Evolutionary conservation across 2,888 invertebrate species (phyloP), one percentile per base, ranked within the genome.

Genomic region (Parthenolecanium corni): DNA sequence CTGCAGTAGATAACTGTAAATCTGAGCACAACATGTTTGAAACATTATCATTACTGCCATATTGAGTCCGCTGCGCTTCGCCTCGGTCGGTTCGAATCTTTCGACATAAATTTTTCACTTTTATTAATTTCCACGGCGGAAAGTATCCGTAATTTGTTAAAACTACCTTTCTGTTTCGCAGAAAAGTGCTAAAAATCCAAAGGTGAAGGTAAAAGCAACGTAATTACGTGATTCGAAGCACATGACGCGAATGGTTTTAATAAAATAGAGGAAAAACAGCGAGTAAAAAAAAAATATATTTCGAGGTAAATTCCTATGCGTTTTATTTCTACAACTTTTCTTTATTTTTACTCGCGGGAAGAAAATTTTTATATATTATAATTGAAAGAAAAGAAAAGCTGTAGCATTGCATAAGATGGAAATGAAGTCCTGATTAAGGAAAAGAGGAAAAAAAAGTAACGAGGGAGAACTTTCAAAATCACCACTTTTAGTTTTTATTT

Each of bases 221-320:
- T 58, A 58, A 58, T 58, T 58, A 58, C 58, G 58, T 58, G 58
- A 58, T 58, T 58, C 58, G 58, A 36, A 58, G 58, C 58, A 58
- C 46, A 58, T 58, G 58, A 58, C 58, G 58, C 58, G 58, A 49
- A 36, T 21, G n/a, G 44, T 58, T 58, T 58, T 58, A 58, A 58
- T 58, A 44, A 58, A 58, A 58, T 36, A 36, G 31, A 44, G 47
- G 58, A 58, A 58, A 58, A 58, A 58, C 21, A 49, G 49, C 12
- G 12, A 49, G 21, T 23, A 9, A 23, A 20, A 49, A 49, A 20
- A 49, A 49, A 49, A 49, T 31, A 9, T 31, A 9, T 31, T 31
- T 31, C 31, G 31, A 31, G 9, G 31, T 31, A 31, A 31, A 31
- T 31, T 31, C 31, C 31, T 31, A 9, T 31, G 31, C 31, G 31